A percentile compares a stretch with the other conserved stretches of the same genome.
phyloP scores from a whole-genome alignment of 2,797 vertebrate genomes.

The Pangasius krempfi region DNA sequence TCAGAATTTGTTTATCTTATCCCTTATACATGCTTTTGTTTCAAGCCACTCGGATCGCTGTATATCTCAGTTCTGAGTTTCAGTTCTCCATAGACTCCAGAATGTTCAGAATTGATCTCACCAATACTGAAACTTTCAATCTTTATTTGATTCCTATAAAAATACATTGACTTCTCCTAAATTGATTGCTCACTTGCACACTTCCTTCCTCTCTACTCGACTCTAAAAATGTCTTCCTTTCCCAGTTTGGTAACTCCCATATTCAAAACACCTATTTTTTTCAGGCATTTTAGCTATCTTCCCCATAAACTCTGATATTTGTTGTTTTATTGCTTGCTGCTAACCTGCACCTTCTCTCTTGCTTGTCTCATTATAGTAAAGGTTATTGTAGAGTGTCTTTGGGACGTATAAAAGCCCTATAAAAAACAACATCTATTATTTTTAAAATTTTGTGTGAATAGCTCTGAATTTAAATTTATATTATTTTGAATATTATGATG shows the following conservation, averaged over 20 bases:
- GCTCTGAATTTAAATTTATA: not conserved
- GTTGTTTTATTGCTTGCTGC: not conserved
- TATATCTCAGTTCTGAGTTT: not conserved
- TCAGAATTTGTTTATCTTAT: not conserved
- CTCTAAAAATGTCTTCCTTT: not conserved
- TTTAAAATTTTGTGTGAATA: not conserved
- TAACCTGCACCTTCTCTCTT: not conserved
- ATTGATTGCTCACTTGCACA: not conserved
- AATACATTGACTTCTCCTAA: not conserved
- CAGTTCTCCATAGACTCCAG: not conserved
- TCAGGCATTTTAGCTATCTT: not conserved
- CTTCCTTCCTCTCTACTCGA: not conserved
- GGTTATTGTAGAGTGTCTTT: not conserved
- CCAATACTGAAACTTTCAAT: not conserved
- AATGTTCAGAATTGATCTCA: not conserved
- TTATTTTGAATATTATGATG: not conserved
- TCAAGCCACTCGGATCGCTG: not conserved
- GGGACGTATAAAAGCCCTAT: not conserved
- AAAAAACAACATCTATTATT: not conserved
- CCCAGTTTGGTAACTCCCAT: not conserved
- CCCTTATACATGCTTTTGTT: not conserved
- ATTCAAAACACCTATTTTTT: not conserved
- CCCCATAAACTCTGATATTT: not conserved
- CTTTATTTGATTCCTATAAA: conserved; percentile 1
- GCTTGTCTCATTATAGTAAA: not conserved